Evolutionary conservation across 2,797 vertebrate species (phyloP), one percentile per base, ranked within the genome.

Genomic region (Smutsia gigantea): DNA sequence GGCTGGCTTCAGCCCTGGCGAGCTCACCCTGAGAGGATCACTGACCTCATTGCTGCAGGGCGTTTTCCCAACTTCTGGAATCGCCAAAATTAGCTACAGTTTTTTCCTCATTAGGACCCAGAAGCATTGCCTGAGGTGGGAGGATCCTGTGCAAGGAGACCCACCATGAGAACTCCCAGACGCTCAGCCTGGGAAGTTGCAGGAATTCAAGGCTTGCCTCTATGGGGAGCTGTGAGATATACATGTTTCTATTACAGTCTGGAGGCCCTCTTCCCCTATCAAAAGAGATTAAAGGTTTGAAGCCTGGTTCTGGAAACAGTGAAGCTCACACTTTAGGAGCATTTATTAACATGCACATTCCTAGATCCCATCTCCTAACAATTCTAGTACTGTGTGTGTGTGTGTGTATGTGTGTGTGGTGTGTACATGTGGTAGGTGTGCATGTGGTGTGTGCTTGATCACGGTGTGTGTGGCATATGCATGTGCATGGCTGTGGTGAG

Each of bases 1-100:
- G 8, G 0, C 0, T 7, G 19, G 10, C 0, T 21, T 69, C 61
- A 5, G 49, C 49, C 10, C 4, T 3, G 13, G 8, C 17, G 61
- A 12, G 4, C n/a, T 81, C 0, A 0, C 11, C 46, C 6, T 3
- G 18, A 37, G 21, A 19, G 17, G 39, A 17, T 25, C 59, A 42
- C 2, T 85, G 96, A 93, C 61, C 46, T 63, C 7, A 5, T 27
- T 59, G 5, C 66, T 82, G 37, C 18, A 39, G 42, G 69, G 19
- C 7, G 0, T 46, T 81, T 69, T 82, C 31, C 64, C 68, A 7
- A 4, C 72, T 49, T 88, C 57, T 4, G 39, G 19, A 82, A 74
- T 39, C 15, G 57, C 91, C 68, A 0, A 17, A 0, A 0, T 92
- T 72, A 79, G 51, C 87, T 34, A 12, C 31, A 2, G 2, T 83